A percentile compares a stretch with the other conserved stretches of the same genome.
Conservation (phyloP, 2,113 vertebrate genomes). For the Bothrops jararaca region DNA sequence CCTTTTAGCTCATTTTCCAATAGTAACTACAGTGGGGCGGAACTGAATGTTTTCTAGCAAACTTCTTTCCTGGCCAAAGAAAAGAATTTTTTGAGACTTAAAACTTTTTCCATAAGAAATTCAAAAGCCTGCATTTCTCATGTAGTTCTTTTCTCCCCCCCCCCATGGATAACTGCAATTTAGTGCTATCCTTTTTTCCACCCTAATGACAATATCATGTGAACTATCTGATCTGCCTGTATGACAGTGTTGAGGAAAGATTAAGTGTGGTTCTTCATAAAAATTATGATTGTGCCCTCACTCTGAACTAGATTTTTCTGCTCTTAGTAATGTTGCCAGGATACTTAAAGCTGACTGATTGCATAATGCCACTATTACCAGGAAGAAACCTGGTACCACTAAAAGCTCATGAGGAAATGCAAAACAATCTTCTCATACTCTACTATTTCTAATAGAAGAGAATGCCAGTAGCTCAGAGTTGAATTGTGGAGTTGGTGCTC, state of each 20-base stretch:
- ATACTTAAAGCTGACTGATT: not conserved
- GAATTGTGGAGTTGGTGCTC: not conserved
- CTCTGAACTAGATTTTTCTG: not conserved
- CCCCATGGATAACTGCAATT: not conserved
- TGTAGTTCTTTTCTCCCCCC: too few relatives aligned
- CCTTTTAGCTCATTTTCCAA: not conserved
- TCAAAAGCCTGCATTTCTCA: not conserved
- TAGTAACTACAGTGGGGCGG: not conserved
- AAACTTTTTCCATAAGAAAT: not conserved
- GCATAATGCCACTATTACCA: not conserved
- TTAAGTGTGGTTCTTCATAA: not conserved
- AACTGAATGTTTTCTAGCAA: not conserved
- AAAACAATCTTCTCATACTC: not conserved
- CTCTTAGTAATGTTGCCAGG: not conserved
- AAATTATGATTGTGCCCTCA: not conserved
- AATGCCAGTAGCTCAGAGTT: not conserved
- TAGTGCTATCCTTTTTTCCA: not conserved
- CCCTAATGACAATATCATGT: not conserved
- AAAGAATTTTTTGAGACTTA: not conserved
- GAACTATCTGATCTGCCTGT: not conserved
- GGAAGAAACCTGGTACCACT: not conserved
- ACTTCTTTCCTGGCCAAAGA: not conserved
- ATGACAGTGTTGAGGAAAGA: not conserved
- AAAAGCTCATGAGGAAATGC: not conserved
- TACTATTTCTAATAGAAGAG: not conserved